Evolutionary conservation across 2,888 invertebrate genomes (phyloP).

Genomic region (Polydrusus cervinus): DNA sequence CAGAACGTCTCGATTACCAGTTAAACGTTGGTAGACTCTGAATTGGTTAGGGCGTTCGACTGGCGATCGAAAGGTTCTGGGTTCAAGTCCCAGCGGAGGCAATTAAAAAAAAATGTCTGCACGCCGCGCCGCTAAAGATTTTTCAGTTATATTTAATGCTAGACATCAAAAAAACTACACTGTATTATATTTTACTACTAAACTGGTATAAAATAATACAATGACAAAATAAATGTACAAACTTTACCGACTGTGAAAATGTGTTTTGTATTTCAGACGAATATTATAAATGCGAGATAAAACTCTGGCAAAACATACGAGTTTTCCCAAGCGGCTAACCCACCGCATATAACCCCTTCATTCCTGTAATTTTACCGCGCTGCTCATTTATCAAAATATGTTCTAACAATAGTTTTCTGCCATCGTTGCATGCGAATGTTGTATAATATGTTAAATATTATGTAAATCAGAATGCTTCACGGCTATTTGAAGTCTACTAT

Average conservation of each 20-base stretch:
- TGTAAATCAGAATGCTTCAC: conserved; percentile 2
- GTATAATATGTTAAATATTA: not conserved
- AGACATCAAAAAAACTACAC: no score
- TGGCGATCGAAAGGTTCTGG: no score
- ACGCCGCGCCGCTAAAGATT: no score
- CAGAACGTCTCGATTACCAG: no score
- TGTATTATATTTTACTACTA: no score
- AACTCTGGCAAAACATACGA: conserved; percentile 26
- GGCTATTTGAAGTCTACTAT: not conserved
- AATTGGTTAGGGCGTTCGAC: no score
- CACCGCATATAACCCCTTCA: conserved; percentile 2
- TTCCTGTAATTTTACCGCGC: conserved; percentile 27
- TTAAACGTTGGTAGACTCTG: no score
- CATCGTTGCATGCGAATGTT: conserved; percentile 14
- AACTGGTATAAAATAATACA: not conserved
- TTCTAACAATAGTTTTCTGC: conserved; percentile 35
- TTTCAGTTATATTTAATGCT: no score
- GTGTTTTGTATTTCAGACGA: not conserved
- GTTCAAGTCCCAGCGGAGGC: no score
- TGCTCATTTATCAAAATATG: conserved; percentile 40
- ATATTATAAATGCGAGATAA: conserved; percentile 36
- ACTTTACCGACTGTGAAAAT: not conserved
- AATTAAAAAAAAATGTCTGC: no score
- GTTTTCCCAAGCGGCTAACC: conserved; percentile 22
- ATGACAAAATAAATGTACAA: not conserved